Evolutionary conservation across 2,888 invertebrate species (phyloP), one percentile per base, ranked within the genome.

Genomic region (Drosophila histrio): DNA sequence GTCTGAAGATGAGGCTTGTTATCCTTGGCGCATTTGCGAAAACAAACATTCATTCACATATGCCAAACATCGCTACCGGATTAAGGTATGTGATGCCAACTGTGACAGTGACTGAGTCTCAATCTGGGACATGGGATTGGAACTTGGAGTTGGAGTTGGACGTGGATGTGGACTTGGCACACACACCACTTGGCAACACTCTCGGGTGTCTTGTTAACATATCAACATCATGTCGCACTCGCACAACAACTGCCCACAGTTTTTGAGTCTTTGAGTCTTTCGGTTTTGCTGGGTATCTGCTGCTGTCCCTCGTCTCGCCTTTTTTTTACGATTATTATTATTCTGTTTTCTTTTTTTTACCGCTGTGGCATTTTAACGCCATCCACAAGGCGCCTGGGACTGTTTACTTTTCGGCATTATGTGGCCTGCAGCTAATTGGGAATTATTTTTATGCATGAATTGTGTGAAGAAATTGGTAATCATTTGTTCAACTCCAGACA

Each of bases 191-290:
- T 85, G 88, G 87, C 81, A 84, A 84, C 81, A 80, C 88, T 84
- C 87, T 83, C 79, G 83, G 86, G 88, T 86, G 86, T 87, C 89
- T 85, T 85, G 89, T 85, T 85, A 85, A 85, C 85, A 85, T 85
- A 86, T 88, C 89, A 89, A 85, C 89, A 85, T 85, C 89, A 82
- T 85, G 88, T 85, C 87, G 79, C 89, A 81, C 85, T 87, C 80
- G 73, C 77, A 73, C 73, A 70, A 70, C 77, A 59, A 70, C 72
- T 60, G 65, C 65, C 59, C 72, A 74, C 75, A 78, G 75, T 60
- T 62, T 24, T 11, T n/a, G n/a, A n/a, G n/a, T n/a, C 32, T 36
- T 21, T 34, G 46, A 11, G 30, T 49, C 26, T 50, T 36, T 36
- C 9, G 34, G 36, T 17, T 36, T 41, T 30, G 34, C 47, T 72